Conservation (phyloP, 2,797 vertebrate genomes). For the Valencia hispanica region DNA sequence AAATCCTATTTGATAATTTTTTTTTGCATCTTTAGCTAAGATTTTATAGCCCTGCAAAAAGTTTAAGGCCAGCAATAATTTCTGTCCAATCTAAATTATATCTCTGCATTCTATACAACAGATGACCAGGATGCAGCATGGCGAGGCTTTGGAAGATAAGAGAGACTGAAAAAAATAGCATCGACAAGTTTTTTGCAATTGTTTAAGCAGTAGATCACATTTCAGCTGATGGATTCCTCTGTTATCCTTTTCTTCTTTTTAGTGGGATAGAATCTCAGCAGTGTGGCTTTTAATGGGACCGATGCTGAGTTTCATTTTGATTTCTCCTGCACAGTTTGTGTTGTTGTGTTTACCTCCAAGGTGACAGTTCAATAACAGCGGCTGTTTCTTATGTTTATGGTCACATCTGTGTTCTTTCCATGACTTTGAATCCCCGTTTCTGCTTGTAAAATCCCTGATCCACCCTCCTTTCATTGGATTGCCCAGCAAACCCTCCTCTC, state of each 20-base stretch:
- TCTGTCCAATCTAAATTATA: conserved; percentile 35
- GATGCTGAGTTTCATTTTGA: conserved; percentile 40
- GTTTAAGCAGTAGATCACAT: not conserved
- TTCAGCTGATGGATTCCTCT: conserved; percentile 37
- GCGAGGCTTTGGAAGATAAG: not conserved
- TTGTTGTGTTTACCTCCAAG: conserved; percentile 35
- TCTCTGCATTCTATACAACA: conserved; percentile 16
- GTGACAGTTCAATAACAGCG: conserved; percentile 63
- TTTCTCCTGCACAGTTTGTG: conserved; percentile 23
- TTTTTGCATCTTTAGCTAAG: too few species aligned
- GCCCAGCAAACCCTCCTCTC: conserved; percentile 23
- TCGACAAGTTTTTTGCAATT: conserved; percentile 13
- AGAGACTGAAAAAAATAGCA: not conserved
- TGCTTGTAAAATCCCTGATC: conserved; percentile 39
- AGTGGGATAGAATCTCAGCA: conserved; percentile 30
- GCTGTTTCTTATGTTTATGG: conserved; percentile 53
- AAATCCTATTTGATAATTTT: conserved; percentile 5
- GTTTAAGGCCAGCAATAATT: conserved; percentile 41
- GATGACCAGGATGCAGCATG: conserved; percentile 18
- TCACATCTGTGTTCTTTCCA: conserved; percentile 40
- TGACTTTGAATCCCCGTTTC: conserved; percentile 12
- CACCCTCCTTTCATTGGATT: conserved; percentile 33
- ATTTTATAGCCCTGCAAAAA: conserved; percentile 47
- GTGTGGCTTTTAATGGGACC: conserved; percentile 23
- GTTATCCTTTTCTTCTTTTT: conserved; percentile 26